Percentiles rank a stretch among this genome's conserved stretches.
These are phyloP conservation scores for Nanorana parkeri DNA, from an alignment of 2,113 vertebrate species.

Conservation along the genomic window DNA sequence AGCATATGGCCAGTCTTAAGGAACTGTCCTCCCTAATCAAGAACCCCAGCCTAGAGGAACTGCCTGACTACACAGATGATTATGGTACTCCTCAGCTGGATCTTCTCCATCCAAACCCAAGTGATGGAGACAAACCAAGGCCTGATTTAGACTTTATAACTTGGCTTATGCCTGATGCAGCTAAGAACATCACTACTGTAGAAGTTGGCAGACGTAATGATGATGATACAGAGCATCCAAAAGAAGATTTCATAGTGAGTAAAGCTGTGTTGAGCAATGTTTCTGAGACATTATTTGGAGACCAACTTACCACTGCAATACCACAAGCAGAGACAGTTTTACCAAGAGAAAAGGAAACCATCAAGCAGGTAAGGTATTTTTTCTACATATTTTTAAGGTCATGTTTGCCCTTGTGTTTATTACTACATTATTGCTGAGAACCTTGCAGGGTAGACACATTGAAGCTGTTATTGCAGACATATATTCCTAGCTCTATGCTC, in stretches of 20 bases:
- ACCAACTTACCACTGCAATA: conserved; percentile 11
- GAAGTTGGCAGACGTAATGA: conserved; percentile 59
- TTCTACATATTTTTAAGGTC: background rate
- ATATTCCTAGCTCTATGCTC: too few species aligned
- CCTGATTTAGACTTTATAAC: conserved; percentile 61
- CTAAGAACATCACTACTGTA: conserved; percentile 68
- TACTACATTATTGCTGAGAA: too few species aligned
- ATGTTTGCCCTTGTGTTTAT: too few species aligned
- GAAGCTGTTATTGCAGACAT: too few species aligned
- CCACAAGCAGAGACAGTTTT: conserved; percentile 31
- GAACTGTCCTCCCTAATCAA: conserved; percentile 75
- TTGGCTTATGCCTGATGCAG: conserved; percentile 66
- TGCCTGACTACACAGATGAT: conserved; percentile 73
- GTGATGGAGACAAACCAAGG: conserved; percentile 61
- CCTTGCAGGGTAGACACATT: too few species aligned
- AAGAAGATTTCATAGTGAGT: conserved; percentile 12
- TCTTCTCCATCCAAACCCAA: conserved; percentile 60
- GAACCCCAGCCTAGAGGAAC: conserved; percentile 67
- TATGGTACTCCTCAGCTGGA: conserved; percentile 69
- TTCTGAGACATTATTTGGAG: conserved; percentile 42
- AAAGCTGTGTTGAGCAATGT: conserved; percentile 44
- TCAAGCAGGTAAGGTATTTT: conserved; percentile 62
- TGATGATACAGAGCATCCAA: conserved; percentile 54
- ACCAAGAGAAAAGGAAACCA: conserved; percentile 1
- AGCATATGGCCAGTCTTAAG: conserved; percentile 74